Percentiles rank a stretch among this genome's conserved stretches.
Conservation (phyloP, 2,113 vertebrate species). For the Sylvia atricapilla region DNA sequence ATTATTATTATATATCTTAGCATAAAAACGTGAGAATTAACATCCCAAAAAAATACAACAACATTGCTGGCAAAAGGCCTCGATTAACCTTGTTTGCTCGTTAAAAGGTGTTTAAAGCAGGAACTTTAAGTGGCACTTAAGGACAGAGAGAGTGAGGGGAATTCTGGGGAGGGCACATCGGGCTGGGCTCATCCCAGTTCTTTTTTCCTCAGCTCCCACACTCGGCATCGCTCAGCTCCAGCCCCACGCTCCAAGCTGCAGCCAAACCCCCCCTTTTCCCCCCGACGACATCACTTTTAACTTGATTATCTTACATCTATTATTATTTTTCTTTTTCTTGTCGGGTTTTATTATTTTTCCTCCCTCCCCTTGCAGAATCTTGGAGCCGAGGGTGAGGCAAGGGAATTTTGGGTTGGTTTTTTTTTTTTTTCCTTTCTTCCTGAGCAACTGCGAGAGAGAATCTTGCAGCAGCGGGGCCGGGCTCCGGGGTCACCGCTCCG, state of each 20-base stretch:
- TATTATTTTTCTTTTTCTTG: background rate
- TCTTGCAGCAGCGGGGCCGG: slow-evolving; percentile 64
- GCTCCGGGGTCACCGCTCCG: slow-evolving; percentile 82
- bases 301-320: background rate
- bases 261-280: background rate
- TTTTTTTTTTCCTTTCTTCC: slow-evolving; percentile 55
- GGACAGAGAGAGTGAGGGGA: background rate
- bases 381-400: slow-evolving; percentile 22
- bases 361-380: background rate
- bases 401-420: too few relatives aligned
- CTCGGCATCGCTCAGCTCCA: background rate
- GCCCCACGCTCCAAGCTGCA: slow-evolving; percentile 45
- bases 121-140: slow-evolving; percentile 49
- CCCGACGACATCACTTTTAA: background rate
- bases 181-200: slow-evolving; percentile 20
- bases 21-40: slow-evolving; percentile 75
- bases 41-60: slow-evolving; percentile 68
- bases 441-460: slow-evolving; percentile 74
- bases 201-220: background rate
- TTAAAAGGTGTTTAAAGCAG: slow-evolving; percentile 40
- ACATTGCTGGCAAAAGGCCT: slow-evolving; percentile 42
- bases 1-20: slow-evolving; percentile 66
- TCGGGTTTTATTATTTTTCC: background rate
- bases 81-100: slow-evolving; percentile 29
- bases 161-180: background rate